Conservation (phyloP, 2,113 vertebrate genomes). For the Fulica atra region DNA sequence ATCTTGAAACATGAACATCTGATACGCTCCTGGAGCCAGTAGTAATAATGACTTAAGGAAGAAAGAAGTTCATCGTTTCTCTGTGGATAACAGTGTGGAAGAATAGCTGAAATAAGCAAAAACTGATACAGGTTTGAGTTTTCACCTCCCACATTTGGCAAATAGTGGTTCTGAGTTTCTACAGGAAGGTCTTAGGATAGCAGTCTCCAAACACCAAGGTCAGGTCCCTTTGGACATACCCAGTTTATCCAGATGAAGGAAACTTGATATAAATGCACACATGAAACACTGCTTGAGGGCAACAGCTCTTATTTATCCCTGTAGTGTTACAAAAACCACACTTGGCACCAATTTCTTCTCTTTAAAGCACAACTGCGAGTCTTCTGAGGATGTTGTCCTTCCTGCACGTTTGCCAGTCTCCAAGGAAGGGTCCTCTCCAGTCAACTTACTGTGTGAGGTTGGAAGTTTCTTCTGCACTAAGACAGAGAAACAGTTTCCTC, state of each 20-base stretch:
- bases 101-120: not conserved
- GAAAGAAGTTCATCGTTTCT: not conserved
- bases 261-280: not conserved
- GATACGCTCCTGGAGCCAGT: not conserved
- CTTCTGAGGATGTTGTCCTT: not conserved
- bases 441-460: rapidly evolving
- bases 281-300: not conserved
- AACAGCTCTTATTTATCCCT: not conserved
- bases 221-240: not conserved
- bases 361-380: not conserved
- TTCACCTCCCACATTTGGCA: not conserved
- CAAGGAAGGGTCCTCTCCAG: not conserved
- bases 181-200: not conserved
- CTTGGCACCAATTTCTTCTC: not conserved
- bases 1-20: not conserved
- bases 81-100: not conserved
- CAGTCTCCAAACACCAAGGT: not conserved
- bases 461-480: not conserved
- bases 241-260: not conserved
- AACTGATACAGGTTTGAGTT: not conserved
- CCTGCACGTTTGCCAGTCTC: not conserved
- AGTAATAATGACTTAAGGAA: not conserved
- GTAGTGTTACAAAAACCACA: not conserved
- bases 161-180: not conserved
- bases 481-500: not conserved